Conservation (phyloP, 2,888 invertebrate genomes). For the Deilephila porcellus region DNA sequence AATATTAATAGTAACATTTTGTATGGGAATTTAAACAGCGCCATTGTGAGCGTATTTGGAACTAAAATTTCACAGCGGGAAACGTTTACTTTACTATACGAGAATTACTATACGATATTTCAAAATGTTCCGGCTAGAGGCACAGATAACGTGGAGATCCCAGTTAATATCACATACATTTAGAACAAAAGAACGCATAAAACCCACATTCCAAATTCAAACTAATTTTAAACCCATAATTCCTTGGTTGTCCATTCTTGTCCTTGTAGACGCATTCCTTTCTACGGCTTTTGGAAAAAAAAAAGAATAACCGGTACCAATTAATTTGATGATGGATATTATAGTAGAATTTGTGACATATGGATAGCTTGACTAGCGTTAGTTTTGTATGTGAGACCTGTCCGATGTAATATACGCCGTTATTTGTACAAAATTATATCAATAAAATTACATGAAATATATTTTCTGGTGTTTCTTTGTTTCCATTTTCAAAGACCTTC, state of each 20-base stretch:
- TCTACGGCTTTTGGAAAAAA: constrained; percentile 30
- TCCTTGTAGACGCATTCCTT: constrained; percentile 1
- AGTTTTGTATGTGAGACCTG: constrained; percentile 86
- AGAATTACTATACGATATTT: too few species aligned
- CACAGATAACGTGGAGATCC: too few species aligned
- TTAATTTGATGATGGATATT: constrained; percentile 31
- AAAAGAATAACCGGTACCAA: constrained; percentile 42
- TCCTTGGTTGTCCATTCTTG: neutral
- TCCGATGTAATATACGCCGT: constrained; percentile 85
- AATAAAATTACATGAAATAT: constrained; percentile 75
- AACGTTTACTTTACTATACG: too few species aligned
- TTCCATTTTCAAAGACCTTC: too few species aligned
- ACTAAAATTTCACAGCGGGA: too few species aligned
- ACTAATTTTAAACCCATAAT: neutral
- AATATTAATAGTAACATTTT: too few species aligned
- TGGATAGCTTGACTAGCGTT: constrained; percentile 75
- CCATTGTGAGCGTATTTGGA: too few species aligned
- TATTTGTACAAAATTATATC: constrained; percentile 86
- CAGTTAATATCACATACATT: neutral
- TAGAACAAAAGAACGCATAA: neutral
- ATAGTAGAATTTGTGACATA: constrained; percentile 73
- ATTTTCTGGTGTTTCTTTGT: constrained; percentile 2
- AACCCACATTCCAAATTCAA: neutral
- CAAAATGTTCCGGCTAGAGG: too few species aligned
- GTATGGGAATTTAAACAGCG: too few species aligned